Evolutionary conservation across 2,113 vertebrate species (phyloP).

Genomic region (Urocolius indicus): DNA sequence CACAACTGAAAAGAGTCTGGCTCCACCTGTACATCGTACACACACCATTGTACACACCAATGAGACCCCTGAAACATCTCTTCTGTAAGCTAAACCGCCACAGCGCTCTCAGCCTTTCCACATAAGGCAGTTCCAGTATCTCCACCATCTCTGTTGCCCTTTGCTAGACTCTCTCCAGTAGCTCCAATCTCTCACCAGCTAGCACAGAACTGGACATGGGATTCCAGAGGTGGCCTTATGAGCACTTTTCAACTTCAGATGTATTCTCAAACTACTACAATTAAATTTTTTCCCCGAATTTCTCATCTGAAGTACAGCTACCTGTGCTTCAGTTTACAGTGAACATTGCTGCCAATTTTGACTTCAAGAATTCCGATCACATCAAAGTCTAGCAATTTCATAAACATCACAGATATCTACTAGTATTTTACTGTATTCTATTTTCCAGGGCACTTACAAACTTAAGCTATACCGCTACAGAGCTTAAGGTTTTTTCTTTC

Average conservation of each 20-base stretch:
- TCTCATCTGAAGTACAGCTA: background rate
- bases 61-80: background rate
- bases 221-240: background rate
- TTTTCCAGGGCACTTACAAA: background rate
- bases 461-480: background rate
- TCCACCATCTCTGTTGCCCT: background rate
- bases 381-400: background rate
- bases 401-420: background rate
- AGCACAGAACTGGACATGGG: background rate
- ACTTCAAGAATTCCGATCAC: background rate
- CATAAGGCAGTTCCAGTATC: too few species aligned
- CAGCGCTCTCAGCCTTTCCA: background rate
- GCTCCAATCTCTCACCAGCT: background rate
- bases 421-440: background rate
- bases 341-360: background rate
- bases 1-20: background rate
- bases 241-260: background rate
- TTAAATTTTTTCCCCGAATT: background rate
- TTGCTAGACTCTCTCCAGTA: background rate
- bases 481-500: background rate
- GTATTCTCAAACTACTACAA: background rate
- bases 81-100: background rate
- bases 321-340: background rate
- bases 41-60: background rate
- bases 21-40: background rate